These are phyloP conservation scores for Chloropsis cyanopogon DNA, from an alignment of 2,113 vertebrate species.

Conservation along the genomic window DNA sequence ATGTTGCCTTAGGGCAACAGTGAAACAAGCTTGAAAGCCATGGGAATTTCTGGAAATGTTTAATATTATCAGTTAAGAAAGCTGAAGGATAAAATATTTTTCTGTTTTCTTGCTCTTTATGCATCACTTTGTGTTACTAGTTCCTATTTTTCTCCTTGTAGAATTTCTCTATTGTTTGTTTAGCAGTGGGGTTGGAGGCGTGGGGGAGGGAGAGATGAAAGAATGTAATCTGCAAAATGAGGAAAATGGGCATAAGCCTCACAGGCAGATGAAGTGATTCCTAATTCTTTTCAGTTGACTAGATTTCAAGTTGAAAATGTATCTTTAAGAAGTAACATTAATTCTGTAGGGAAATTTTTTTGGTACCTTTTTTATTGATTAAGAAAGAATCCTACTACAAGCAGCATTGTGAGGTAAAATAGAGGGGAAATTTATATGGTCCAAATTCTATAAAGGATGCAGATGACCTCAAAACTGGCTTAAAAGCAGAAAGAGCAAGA, in stretches of 20 bases:
- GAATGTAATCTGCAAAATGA: slow-evolving; percentile 16
- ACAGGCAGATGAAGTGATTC: background rate
- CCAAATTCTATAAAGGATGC: background rate
- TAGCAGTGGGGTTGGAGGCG: background rate
- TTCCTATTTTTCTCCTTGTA: background rate
- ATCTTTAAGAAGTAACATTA: background rate
- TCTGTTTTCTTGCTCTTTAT: background rate
- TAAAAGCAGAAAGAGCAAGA: background rate
- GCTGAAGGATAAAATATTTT: background rate
- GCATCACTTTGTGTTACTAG: background rate
- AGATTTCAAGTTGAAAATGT: background rate
- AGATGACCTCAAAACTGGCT: background rate
- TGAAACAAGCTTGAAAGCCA: background rate
- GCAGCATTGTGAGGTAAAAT: background rate
- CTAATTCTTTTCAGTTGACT: background rate
- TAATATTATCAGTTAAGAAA: slow-evolving; percentile 1
- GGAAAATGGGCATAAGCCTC: background rate
- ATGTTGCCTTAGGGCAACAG: background rate
- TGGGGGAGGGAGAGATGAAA: background rate
- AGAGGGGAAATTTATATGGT: background rate
- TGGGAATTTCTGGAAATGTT: slow-evolving; percentile 10
- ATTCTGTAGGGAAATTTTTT: background rate
- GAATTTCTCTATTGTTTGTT: slow-evolving; percentile 16
- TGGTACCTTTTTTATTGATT: background rate
- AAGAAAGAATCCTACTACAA: background rate